Conservation (phyloP, 2,888 invertebrate species). For the Thyatira batis region DNA sequence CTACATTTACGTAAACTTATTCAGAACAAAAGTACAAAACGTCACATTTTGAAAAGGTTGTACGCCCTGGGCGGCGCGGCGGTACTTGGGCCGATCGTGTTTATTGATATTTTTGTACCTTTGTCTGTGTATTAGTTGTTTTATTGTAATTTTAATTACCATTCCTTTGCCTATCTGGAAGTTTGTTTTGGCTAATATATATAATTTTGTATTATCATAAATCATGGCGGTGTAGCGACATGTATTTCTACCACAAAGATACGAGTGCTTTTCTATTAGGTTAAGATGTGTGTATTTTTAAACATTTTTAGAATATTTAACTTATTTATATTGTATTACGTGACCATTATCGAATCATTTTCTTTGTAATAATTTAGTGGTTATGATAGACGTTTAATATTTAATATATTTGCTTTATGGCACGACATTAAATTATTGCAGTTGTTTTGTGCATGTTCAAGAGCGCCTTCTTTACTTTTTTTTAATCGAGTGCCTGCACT, state of each 20-base stretch:
- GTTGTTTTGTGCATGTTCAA: constrained; percentile 69
- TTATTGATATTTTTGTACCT: constrained; percentile 76
- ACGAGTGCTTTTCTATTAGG: constrained; percentile 80
- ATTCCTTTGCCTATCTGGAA: constrained; percentile 66
- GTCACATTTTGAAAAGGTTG: constrained; percentile 41
- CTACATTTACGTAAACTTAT: constrained; percentile 61
- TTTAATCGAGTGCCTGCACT: constrained; percentile 71
- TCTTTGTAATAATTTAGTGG: constrained; percentile 80
- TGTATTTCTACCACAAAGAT: constrained; percentile 59
- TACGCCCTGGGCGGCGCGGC: constrained; percentile 23
- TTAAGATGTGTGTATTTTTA: constrained; percentile 82
- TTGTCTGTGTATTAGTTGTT: constrained; percentile 73
- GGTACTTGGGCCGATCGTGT: constrained; percentile 54
- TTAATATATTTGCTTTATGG: constrained; percentile 80
- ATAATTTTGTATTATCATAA: constrained; percentile 45
- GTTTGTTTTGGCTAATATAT: constrained; percentile 59
- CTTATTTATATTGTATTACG: constrained; percentile 82
- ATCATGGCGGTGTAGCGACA: constrained; percentile 40
- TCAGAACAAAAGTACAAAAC: constrained; percentile 79
- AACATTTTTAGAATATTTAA: constrained; percentile 80
- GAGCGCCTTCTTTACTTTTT: constrained; percentile 69
- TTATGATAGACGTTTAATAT: constrained; percentile 77
- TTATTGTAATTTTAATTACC: constrained; percentile 66
- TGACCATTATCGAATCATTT: constrained; percentile 78
- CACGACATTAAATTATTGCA: constrained; percentile 74